Percentiles rank a stretch among this genome's conserved stretches.
Evolutionary conservation across 2,113 vertebrate species (phyloP).

Genomic region (Chelonoidis abingdonii): DNA sequence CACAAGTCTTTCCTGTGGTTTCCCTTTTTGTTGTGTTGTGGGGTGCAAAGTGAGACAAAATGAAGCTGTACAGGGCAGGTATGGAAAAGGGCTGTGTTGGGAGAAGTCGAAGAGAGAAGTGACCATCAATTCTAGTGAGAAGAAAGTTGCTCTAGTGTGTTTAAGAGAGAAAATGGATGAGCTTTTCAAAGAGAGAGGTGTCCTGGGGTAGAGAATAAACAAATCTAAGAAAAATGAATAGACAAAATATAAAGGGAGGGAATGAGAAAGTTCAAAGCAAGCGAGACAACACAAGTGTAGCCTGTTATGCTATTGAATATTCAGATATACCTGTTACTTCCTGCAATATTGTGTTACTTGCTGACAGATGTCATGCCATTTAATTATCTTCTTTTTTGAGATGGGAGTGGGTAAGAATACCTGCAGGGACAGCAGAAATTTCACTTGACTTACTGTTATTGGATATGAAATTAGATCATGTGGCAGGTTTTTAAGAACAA

Average conservation of each 20-base stretch:
- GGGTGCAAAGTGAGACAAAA: neutral
- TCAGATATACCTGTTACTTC: neutral
- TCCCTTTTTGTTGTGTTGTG: neutral
- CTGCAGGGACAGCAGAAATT: neutral
- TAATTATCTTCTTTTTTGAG: neutral
- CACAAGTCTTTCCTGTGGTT: neutral
- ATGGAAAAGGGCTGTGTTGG: neutral
- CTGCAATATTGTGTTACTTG: neutral
- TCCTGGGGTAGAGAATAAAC: neutral
- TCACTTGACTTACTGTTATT: neutral
- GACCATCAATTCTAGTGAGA: neutral
- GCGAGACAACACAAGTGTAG: neutral
- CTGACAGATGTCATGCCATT: neutral
- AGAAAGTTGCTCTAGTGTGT: neutral
- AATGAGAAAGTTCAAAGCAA: neutral
- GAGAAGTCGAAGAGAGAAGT: neutral
- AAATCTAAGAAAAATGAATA: neutral
- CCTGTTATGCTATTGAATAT: fast-evolving
- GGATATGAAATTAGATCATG: neutral
- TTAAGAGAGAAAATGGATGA: neutral
- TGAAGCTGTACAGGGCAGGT: neutral
- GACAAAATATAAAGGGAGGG: neutral
- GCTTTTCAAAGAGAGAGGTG: neutral
- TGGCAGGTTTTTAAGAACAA: neutral
- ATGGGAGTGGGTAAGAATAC: neutral